These are phyloP conservation scores for Lepidurus couesii DNA, from an alignment of 1,140 invertebrate genomes.

Conservation along the genomic window DNA sequence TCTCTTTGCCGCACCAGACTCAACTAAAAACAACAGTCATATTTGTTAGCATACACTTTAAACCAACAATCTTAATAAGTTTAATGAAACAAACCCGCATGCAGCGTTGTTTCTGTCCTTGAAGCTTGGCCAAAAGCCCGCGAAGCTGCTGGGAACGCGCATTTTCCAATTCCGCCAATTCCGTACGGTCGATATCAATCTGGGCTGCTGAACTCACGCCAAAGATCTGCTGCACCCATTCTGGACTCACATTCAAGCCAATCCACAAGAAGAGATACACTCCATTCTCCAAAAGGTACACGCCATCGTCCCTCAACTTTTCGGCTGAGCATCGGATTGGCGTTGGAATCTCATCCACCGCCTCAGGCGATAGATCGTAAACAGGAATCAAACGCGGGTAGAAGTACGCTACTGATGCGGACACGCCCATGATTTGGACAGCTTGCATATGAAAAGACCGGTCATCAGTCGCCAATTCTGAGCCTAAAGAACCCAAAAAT, in stretches of 20 bases:
- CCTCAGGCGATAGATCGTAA: slow-evolving; percentile 50
- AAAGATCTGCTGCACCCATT: slow-evolving; percentile 80
- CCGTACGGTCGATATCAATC: slow-evolving; percentile 71
- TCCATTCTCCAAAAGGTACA: slow-evolving; percentile 90
- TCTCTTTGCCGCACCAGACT: slow-evolving; percentile 88
- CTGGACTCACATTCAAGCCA: slow-evolving; percentile 64
- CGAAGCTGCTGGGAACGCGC: slow-evolving; percentile 66
- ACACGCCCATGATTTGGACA: slow-evolving; percentile 74
- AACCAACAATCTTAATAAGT: no score
- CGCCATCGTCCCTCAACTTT: slow-evolving; percentile 79
- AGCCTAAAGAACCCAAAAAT: slow-evolving; percentile 21
- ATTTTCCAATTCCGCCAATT: slow-evolving; percentile 72
- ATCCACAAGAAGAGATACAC: slow-evolving; percentile 94
- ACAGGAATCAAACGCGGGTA: slow-evolving; percentile 85
- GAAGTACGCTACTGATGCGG: slow-evolving; percentile 70
- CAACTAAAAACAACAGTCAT: slow-evolving; percentile 56
- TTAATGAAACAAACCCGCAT: background rate
- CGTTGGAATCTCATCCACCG: slow-evolving; percentile 48
- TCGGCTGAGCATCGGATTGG: slow-evolving; percentile 78
- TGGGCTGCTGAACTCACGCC: slow-evolving; percentile 71
- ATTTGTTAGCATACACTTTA: background rate
- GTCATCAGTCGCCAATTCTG: slow-evolving; percentile 72
- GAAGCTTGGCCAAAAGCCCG: slow-evolving; percentile 46
- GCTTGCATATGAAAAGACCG: slow-evolving; percentile 82
- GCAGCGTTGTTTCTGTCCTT: background rate